phyloP scores from a whole-genome alignment of 2,888 invertebrate genomes.

The Eupithecia tripunctaria region DNA sequence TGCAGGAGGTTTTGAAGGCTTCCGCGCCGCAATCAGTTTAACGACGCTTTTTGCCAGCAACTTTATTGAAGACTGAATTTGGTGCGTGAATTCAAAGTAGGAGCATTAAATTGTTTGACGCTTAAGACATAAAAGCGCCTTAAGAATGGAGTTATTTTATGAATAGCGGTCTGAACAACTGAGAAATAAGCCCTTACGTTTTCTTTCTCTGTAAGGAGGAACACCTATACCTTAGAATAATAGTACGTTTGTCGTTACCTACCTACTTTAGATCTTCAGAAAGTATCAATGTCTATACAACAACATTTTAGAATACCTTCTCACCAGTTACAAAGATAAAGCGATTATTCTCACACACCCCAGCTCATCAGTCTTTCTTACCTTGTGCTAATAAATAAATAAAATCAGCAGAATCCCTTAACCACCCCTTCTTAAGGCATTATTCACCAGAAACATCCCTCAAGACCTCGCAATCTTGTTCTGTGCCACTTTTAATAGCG shows the following conservation, averaged over 20 bases:
- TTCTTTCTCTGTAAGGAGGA: neutral
- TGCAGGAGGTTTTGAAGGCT: constrained; percentile 48
- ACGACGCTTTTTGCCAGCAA: constrained; percentile 71
- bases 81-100: constrained; percentile 41
- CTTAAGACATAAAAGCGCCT: constrained; percentile 11
- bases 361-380: constrained; percentile 16
- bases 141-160: neutral
- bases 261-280: neutral
- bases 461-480: constrained; percentile 51
- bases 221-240: neutral
- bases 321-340: neutral
- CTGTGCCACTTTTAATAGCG: constrained; percentile 72
- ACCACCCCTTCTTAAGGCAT: constrained; percentile 32
- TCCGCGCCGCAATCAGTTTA: constrained; percentile 73
- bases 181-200: neutral
- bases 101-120: constrained; percentile 19
- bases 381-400: constrained; percentile 25
- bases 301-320: neutral
- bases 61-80: constrained; percentile 60
- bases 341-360: neutral
- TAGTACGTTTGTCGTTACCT: neutral
- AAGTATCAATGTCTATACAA: neutral
- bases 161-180: neutral
- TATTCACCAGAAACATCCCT: constrained; percentile 48
- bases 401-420: constrained; percentile 25